These are phyloP conservation scores for Martes martes DNA, from an alignment of 2,113 vertebrate species.

Conservation along the genomic window DNA sequence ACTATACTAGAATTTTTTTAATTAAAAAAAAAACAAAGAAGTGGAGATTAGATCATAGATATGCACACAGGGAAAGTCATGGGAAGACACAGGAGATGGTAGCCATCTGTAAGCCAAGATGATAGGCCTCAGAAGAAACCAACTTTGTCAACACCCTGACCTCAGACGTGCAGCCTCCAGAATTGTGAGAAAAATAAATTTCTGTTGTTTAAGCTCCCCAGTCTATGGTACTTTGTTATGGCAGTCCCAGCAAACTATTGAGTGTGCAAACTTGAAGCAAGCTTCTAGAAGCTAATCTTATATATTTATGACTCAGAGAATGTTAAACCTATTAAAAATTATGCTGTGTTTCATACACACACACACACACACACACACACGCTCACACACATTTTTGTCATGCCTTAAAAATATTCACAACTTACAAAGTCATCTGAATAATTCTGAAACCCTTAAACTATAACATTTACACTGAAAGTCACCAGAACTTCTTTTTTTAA, in stretches of 20 bases:
- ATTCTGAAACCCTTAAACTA: constrained; percentile 20
- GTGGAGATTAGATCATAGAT: background rate
- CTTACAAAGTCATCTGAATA: background rate
- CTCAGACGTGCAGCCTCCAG: background rate
- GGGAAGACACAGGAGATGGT: background rate
- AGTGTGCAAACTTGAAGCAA: background rate
- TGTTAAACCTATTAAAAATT: constrained; percentile 26
- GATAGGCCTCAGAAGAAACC: background rate
- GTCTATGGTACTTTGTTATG: background rate
- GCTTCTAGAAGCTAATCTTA: background rate
- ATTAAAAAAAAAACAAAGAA: background rate
- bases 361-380: background rate
- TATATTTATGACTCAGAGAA: background rate
- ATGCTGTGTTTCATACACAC: background rate
- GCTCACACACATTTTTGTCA: background rate
- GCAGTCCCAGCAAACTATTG: background rate
- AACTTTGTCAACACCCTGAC: background rate
- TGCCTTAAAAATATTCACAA: background rate
- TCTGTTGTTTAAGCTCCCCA: background rate
- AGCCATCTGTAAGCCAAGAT: background rate
- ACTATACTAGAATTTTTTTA: background rate
- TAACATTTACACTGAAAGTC: background rate
- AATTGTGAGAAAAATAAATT: background rate
- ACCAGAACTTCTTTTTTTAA: background rate
- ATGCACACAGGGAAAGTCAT: background rate